Percentiles rank a stretch among this genome's conserved stretches.
Evolutionary conservation across 2,797 vertebrate species (phyloP).

Genomic region (Anguilla pacifica): DNA sequence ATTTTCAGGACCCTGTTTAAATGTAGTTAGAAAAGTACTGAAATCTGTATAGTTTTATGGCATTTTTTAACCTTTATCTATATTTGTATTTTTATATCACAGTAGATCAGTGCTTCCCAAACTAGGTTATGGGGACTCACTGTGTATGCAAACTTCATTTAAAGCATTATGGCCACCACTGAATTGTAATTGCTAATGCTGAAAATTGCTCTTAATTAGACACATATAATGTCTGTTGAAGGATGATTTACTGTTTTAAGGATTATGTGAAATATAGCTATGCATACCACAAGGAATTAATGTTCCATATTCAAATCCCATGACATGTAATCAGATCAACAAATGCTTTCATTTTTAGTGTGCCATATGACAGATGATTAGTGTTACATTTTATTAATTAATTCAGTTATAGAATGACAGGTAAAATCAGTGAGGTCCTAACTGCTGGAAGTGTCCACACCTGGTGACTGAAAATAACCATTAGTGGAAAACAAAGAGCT

Average conservation of each 20-base stretch:
- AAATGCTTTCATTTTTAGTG: not conserved
- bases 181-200: not conserved
- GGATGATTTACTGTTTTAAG: not conserved
- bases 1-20: not conserved
- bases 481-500: not conserved
- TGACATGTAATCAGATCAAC: not conserved
- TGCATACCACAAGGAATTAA: not conserved
- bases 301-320: not conserved
- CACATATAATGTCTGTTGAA: not conserved
- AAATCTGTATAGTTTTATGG: not conserved
- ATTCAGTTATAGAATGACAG: not conserved
- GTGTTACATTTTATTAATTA: not conserved
- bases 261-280: not conserved
- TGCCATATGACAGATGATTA: not conserved
- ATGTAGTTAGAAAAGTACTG: not conserved
- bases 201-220: not conserved
- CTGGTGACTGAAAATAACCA: not conserved
- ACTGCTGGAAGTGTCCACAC: too few species aligned
- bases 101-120: not conserved
- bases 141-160: not conserved
- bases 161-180: not conserved
- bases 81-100: constrained; percentile 10
- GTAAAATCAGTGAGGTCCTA: not conserved
- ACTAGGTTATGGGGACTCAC: not conserved
- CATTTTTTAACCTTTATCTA: not conserved